Percentiles rank a stretch among this genome's conserved stretches.
Evolutionary conservation across 2,888 invertebrate species (phyloP).

Genomic region (Cryptocephalus primarius): DNA sequence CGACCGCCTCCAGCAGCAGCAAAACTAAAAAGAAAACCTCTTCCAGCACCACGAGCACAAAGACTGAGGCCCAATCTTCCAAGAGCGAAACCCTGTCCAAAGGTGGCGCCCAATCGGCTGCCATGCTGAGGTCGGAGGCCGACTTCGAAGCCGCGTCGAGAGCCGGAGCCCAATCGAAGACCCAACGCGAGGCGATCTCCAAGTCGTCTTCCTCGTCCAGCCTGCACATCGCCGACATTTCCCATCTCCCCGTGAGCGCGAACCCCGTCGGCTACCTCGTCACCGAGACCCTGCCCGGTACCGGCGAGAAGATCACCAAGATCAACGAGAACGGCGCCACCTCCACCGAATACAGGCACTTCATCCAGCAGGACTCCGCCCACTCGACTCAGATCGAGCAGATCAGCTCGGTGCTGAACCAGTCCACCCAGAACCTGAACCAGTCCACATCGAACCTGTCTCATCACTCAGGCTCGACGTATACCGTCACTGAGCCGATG

Average conservation of each 20-base stretch:
- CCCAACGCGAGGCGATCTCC: slow-evolving; percentile 21
- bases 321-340: slow-evolving; percentile 30
- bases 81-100: slow-evolving; percentile 19
- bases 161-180: slow-evolving; percentile 11
- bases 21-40: slow-evolving; percentile 23
- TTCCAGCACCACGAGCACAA: slow-evolving; percentile 12
- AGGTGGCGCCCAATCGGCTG: slow-evolving; percentile 9
- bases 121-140: slow-evolving; percentile 16
- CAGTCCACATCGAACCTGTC: slow-evolving; percentile 31
- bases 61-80: slow-evolving; percentile 6
- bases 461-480: slow-evolving; percentile 29
- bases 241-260: slow-evolving; percentile 31
- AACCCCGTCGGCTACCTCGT: slow-evolving; percentile 31
- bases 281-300: slow-evolving; percentile 31
- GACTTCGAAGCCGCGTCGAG: slow-evolving; percentile 13
- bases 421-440: slow-evolving; percentile 29
- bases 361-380: slow-evolving; percentile 26
- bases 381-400: slow-evolving; percentile 29
- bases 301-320: slow-evolving; percentile 34
- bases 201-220: slow-evolving; percentile 33
- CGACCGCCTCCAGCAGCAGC: slow-evolving; percentile 10
- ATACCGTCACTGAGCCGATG: slow-evolving; percentile 35
- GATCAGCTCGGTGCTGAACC: slow-evolving; percentile 32
- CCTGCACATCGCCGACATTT: slow-evolving; percentile 34
- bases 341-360: slow-evolving; percentile 34